Conservation (phyloP, 2,888 invertebrate species). For the Calameuta pallipes region DNA sequence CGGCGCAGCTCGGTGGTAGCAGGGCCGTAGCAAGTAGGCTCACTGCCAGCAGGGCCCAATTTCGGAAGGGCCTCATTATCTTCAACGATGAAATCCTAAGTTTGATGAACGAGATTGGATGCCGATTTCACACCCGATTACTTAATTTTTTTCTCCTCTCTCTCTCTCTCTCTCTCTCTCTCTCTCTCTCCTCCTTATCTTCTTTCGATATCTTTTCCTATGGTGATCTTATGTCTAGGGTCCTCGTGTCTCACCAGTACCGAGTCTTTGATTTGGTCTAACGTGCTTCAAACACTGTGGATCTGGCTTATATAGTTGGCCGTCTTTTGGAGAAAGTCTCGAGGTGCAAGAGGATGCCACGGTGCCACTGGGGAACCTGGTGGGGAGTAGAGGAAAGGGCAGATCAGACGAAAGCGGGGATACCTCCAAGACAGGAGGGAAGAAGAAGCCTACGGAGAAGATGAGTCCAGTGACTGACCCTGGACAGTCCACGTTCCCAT, state of each 20-base stretch:
- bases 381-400: conserved; percentile 4
- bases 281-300: conserved; percentile 61
- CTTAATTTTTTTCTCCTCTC: neutral
- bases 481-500: neutral
- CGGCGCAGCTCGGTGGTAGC: conserved; percentile 52
- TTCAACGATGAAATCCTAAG: conserved; percentile 17
- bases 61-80: conserved; percentile 50
- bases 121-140: neutral
- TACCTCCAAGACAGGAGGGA: conserved; percentile 5
- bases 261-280: conserved; percentile 59
- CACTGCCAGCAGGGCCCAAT: conserved; percentile 53
- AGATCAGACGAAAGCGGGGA: conserved; percentile 6
- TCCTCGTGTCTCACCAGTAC: neutral
- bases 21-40: conserved; percentile 51
- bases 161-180: no score
- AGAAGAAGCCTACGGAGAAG: conserved; percentile 5
- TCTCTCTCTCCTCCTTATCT: neutral
- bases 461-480: neutral
- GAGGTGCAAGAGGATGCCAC: conserved; percentile 33
- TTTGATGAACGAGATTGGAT: neutral
- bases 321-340: conserved; percentile 66
- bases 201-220: neutral
- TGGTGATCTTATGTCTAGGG: neutral
- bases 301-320: conserved; percentile 64
- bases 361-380: conserved; percentile 8